Evolutionary conservation across 2,113 vertebrate genomes (phyloP), one percentile per base, ranked within the genome.

Genomic region (Oncorhynchus clarkii): DNA sequence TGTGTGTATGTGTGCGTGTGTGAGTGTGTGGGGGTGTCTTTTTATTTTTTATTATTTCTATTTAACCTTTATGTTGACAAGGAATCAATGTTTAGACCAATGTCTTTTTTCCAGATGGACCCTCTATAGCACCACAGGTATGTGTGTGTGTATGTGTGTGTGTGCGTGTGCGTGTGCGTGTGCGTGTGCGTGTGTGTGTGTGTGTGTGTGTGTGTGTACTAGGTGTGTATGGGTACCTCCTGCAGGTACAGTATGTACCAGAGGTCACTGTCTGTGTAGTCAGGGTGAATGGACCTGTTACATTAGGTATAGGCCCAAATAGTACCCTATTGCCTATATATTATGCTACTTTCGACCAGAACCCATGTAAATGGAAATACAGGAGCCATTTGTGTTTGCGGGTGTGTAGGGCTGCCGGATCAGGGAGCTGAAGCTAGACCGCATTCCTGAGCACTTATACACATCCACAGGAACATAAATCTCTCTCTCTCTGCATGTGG

Each of bases 401-500:
- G 67, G 71, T 27, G 71, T 59, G 26, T 57, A 8, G 65, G 34
- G 73, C 29, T 75, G 16, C 71, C 29, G 79, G 76, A 82, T 78
- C 81, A 80, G 60, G 71, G 39, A 49, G n/a, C 71, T 73, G 68
- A 81, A 82, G 85, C 31, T 72, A 39, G 74, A 85, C 81, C 70
- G 78, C 83, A 89, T 87, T 87, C 83, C 75, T 75, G 49, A 75
- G 64, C 49, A 68, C 72, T 74, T 75, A 82, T 78, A 80, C 81
- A 89, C 76, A 90, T 75, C 65, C 76, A 27, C 70, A 80, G 73
- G 71, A 72, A 81, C 79, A 87, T 89, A 88, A 85, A 89, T 89
- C 86, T 84, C 68, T 31, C 3, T 81, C 67, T 31, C 39, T 45
- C 73, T 67, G n/a, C 72, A 34, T 68, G 48, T 22, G 70, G 67